phyloP scores from a whole-genome alignment of 2,797 vertebrate genomes.

The Poecilia wingei region DNA sequence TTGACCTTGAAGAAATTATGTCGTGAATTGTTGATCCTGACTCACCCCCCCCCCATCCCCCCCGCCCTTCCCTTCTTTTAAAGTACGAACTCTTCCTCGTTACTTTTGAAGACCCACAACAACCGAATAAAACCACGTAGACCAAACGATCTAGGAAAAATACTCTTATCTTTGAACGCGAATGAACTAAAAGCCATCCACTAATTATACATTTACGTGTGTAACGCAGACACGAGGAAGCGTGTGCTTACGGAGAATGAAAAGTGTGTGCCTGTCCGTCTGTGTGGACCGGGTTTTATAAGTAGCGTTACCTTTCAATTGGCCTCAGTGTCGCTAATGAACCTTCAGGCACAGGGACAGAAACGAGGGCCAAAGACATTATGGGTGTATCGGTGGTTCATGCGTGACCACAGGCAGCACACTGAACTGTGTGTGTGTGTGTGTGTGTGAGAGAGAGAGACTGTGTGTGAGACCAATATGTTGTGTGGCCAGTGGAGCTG shows the following conservation, averaged over 20 bases:
- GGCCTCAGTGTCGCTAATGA: constrained; percentile 75
- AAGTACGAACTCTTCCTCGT: constrained; percentile 32
- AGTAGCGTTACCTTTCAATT: constrained; percentile 65
- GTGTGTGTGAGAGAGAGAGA: constrained; percentile 1
- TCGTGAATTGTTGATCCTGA: constrained; percentile 64
- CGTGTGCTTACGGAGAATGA: constrained; percentile 22
- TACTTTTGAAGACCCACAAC: constrained; percentile 10
- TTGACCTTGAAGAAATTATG: constrained; percentile 78
- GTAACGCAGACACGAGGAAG: constrained; percentile 10
- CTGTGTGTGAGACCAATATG: constrained; percentile 46
- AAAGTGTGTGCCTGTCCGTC: constrained; percentile 17
- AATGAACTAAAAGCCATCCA: not conserved
- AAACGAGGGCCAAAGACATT: constrained; percentile 42
- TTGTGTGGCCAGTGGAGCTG: constrained; percentile 64
- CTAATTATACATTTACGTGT: not conserved
- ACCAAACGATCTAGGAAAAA: constrained; percentile 16
- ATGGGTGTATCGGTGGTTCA: constrained; percentile 27
- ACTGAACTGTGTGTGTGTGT: constrained; percentile 25
- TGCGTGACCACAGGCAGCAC: constrained; percentile 15
- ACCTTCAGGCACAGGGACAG: constrained; percentile 63
- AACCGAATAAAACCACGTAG: constrained; percentile 23
- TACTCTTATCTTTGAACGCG: not conserved
- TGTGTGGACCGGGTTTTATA: constrained; percentile 30
- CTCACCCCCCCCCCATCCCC: constrained; percentile 2
- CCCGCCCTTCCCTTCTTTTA: constrained; percentile 30